Evolutionary conservation across 2,888 invertebrate genomes (phyloP).

Genomic region (Tenodera sinensis): DNA sequence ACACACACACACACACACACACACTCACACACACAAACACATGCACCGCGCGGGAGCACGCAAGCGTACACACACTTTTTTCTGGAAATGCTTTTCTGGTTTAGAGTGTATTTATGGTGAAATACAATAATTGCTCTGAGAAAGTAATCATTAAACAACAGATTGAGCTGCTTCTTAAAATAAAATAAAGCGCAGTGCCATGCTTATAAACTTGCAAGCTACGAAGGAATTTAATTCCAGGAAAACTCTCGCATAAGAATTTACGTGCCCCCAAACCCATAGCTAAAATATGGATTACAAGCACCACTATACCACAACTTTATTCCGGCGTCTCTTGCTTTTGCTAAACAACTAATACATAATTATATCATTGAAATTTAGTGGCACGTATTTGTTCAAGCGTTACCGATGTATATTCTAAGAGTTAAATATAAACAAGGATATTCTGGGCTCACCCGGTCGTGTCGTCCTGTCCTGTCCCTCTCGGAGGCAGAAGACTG

Average conservation of each 20-base stretch:
- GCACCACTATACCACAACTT: not conserved
- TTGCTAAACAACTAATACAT: not conserved
- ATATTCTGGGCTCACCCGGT: not conserved
- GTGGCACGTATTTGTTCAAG: not conserved
- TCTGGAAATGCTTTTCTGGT: too few species aligned
- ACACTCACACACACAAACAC: too few species aligned
- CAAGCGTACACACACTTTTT: too few species aligned
- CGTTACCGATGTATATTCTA: not conserved
- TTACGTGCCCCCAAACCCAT: not conserved
- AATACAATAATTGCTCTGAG: too few species aligned
- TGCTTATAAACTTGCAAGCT: too few species aligned
- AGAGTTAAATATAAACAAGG: not conserved
- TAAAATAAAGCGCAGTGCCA: too few species aligned
- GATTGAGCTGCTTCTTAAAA: too few species aligned
- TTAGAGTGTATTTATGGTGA: too few species aligned
- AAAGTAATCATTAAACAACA: too few species aligned
- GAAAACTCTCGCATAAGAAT: too few species aligned
- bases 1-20: too few species aligned
- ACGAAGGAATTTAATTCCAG: too few species aligned
- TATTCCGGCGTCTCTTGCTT: not conserved
- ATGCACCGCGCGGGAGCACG: rapidly evolving
- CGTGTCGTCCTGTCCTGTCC: not conserved
- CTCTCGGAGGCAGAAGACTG: not conserved
- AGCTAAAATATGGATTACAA: not conserved
- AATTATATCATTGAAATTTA: not conserved